Evolutionary conservation across 2,888 invertebrate genomes (phyloP).

Genomic region (Arge pagana): DNA sequence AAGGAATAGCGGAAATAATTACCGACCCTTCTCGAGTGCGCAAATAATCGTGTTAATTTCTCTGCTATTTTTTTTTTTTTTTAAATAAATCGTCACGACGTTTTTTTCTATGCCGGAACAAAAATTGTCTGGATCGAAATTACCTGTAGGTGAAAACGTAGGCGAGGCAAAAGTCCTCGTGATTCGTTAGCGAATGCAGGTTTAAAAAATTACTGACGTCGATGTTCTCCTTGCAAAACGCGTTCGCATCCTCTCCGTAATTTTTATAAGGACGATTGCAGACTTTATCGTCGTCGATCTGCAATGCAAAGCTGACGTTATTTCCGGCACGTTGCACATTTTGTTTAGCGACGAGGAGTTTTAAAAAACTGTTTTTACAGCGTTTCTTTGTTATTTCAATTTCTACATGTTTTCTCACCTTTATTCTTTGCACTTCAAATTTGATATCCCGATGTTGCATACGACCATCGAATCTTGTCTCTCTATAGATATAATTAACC

Average conservation of each 20-base stretch:
- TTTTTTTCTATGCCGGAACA: not conserved
- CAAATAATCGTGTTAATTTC: too few relatives aligned
- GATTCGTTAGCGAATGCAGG: slow-evolving; percentile 94
- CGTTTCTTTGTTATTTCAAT: too few relatives aligned
- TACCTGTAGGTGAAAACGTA: slow-evolving; percentile 91
- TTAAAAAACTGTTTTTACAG: too few relatives aligned
- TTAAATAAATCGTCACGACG: not conserved
- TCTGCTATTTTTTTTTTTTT: not conserved
- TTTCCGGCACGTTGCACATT: too few relatives aligned
- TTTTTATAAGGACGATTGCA: slow-evolving; percentile 64
- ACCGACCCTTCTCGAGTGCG: too few relatives aligned
- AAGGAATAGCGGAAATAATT: too few relatives aligned
- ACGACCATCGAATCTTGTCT: slow-evolving; percentile 91
- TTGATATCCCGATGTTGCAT: slow-evolving; percentile 90
- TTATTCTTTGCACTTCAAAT: slow-evolving; percentile 91
- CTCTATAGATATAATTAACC: slow-evolving; percentile 95
- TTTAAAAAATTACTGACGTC: slow-evolving; percentile 99
- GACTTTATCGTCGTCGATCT: slow-evolving; percentile 91
- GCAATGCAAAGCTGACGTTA: slow-evolving; percentile 52
- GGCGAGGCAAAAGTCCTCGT: slow-evolving; percentile 98
- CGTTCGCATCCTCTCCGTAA: slow-evolving; percentile 73
- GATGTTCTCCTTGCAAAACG: slow-evolving; percentile 95
- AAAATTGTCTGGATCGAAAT: not conserved
- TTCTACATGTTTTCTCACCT: slow-evolving; percentile 58
- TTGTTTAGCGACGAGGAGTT: too few relatives aligned